Evolutionary conservation across 2,797 vertebrate genomes (phyloP), one percentile per base, ranked within the genome.

Genomic region (Hydrocynus forskahlii): DNA sequence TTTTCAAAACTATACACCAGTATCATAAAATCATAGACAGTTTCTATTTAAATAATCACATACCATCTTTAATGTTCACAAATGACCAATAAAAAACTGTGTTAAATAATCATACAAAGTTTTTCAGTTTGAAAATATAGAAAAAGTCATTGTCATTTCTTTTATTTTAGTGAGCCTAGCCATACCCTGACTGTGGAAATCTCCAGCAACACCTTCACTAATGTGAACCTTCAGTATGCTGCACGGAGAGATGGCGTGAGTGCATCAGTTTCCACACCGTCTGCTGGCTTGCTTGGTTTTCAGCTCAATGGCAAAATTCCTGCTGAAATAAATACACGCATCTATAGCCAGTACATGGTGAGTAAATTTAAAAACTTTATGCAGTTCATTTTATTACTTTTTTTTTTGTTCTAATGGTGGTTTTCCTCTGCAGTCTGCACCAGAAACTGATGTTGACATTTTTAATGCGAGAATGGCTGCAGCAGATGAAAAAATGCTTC

Each of bases 281-380:
- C 93, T 77, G 60, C 90, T 40, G 96, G 97, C 40, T 92, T 93
- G 17, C 81, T 99, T 77, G 95, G 93, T 69, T 84, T 95, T 63
- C 82, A 94, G 60, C 0, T 95, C 7, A 90, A 88, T 63, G 21
- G 1, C 13, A 90, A 25, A 81, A 76, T 80, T 0, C 73, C 89
- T n/a, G 79, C 91, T 55, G 76, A 89, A 52, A 72, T 96, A 43
- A 92, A 7, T 5, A 86, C 86, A 4, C 95, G 91, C 82, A 7
- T 97, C 66, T 97, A 95, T 88, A 92, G 94, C 76, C 91, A 85
- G 80, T 94, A 93, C 89, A 90, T 87, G 91, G 97, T 98, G 84
- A 93, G 95, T 92, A 80, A 79, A 21, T 64, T 69, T 77, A 68
- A 43, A 62, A 72, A 40, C 21, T 13, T 45, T 43, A 0, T 55